phyloP scores from a whole-genome alignment of 1,140 invertebrate genomes.

The Thereuonema tuberculata region DNA sequence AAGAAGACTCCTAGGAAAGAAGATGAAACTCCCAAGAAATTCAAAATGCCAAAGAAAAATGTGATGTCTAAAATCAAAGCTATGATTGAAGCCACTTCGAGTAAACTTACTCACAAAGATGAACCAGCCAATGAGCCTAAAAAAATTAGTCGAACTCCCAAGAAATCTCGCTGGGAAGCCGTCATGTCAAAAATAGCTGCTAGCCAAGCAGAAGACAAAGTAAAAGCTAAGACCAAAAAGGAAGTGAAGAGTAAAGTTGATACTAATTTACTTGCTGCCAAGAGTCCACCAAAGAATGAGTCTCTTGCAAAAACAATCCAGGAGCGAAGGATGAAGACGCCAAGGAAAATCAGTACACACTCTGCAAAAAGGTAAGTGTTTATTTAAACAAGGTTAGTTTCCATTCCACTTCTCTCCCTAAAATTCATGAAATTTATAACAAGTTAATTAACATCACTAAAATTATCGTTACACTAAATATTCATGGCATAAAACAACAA shows the following conservation, averaged over 20 bases:
- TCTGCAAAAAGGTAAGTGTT: no score
- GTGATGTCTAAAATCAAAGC: slow-evolving; percentile 22
- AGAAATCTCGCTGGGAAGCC: slow-evolving; percentile 32
- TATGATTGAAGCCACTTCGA: slow-evolving; percentile 17
- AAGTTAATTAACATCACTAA: no score
- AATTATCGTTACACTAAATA: no score
- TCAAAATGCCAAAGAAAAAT: slow-evolving; percentile 7
- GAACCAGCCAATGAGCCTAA: not conserved
- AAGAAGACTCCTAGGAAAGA: no score
- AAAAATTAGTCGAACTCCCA: slow-evolving; percentile 18
- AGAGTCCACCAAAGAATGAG: slow-evolving; percentile 13
- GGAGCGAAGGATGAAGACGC: no score
- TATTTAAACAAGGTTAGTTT: no score
- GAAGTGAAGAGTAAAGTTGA: slow-evolving; percentile 31
- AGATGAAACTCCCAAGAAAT: not conserved
- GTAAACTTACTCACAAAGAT: not conserved
- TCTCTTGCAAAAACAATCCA: no score
- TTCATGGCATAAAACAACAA: no score
- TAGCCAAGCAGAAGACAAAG: slow-evolving; percentile 23
- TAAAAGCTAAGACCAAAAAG: slow-evolving; percentile 24
- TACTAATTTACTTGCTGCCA: slow-evolving; percentile 20
- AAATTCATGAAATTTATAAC: no score
- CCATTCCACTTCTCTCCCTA: no score
- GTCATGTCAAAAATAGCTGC: slow-evolving; percentile 32
- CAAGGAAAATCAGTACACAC: no score